Evolutionary conservation across 2,113 vertebrate genomes (phyloP).

Genomic region (Columbina picui): DNA sequence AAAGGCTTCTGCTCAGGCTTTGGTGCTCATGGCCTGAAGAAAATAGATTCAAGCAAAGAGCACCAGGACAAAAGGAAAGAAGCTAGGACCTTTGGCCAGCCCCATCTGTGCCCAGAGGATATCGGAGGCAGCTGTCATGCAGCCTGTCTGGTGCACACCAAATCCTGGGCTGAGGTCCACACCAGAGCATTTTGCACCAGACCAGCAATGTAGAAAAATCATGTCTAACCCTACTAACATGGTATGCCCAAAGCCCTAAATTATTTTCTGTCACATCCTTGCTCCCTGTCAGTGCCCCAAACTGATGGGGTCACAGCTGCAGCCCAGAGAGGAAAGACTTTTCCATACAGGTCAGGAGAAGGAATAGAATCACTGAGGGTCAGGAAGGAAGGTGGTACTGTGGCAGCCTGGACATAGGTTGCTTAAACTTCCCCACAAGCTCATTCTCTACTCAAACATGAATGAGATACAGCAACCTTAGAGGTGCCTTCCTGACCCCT

Average conservation of each 20-base stretch:
- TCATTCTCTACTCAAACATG: neutral
- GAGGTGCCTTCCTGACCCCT: too few relatives aligned
- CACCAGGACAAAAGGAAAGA: neutral
- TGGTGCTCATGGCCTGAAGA: conserved; percentile 12
- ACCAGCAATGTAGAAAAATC: neutral
- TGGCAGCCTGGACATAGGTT: neutral
- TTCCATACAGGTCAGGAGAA: neutral
- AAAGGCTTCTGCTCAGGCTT: neutral
- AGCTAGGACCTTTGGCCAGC: neutral
- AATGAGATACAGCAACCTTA: neutral
- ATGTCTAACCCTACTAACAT: accelerated
- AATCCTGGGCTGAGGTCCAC: neutral
- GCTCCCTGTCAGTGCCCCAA: neutral
- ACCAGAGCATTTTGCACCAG: accelerated
- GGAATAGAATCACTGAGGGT: neutral
- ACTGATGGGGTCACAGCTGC: neutral
- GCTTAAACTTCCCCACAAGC: neutral
- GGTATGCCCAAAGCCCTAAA: neutral
- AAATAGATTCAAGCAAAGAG: neutral
- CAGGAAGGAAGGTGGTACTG: neutral
- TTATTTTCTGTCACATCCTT: neutral
- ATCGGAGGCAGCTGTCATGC: neutral
- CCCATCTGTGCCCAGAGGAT: neutral
- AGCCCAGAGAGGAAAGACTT: neutral
- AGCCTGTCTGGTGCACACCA: neutral